Conservation (phyloP, 2,797 vertebrate genomes). For the Gallinago stenura region DNA sequence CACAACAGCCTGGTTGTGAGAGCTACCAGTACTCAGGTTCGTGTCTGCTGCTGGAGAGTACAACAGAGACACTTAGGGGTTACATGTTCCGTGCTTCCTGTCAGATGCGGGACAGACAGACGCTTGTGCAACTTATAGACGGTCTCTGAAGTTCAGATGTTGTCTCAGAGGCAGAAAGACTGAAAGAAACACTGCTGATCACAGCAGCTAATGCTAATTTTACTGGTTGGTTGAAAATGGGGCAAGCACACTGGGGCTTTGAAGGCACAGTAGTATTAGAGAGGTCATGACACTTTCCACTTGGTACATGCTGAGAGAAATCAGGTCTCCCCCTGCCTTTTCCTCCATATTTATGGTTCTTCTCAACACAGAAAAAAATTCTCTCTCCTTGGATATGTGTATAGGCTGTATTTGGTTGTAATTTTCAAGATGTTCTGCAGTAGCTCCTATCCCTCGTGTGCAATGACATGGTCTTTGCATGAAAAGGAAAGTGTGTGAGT, state of each 20-base stretch:
- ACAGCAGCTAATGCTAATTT: background rate
- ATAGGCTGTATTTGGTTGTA: background rate
- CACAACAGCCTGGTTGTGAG: background rate
- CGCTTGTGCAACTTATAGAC: background rate
- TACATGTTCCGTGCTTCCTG: rapidly evolving
- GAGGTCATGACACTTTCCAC: background rate
- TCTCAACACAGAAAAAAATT: background rate
- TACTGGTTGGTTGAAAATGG: background rate
- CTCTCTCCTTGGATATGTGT: background rate
- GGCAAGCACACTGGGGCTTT: background rate
- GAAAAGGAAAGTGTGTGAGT: background rate
- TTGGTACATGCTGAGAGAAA: rapidly evolving
- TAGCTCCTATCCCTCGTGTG: background rate
- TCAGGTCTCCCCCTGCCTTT: background rate
- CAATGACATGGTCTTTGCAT: background rate
- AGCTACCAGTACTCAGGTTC: background rate
- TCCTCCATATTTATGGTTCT: background rate
- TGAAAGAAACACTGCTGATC: background rate
- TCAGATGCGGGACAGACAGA: background rate
- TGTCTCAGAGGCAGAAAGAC: background rate
- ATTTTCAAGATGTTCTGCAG: background rate
- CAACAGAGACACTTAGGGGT: background rate
- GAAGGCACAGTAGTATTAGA: background rate
- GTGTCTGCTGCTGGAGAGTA: background rate
- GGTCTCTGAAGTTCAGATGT: background rate